Conservation (phyloP, 2,888 invertebrate species). For the Oscheius myriophilus region DNA sequence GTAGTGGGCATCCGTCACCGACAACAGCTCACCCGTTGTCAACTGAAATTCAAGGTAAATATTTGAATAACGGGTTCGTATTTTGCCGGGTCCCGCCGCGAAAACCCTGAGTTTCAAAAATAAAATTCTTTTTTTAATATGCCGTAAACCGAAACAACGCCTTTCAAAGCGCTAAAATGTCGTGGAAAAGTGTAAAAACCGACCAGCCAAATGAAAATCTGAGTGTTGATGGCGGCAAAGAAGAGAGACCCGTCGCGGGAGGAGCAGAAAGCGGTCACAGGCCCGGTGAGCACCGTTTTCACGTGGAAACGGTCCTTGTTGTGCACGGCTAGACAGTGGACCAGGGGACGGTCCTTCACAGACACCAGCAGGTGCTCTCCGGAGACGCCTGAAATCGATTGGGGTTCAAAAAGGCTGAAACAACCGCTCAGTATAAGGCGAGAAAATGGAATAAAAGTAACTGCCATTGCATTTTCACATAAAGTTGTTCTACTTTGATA, state of each 20-base stretch:
- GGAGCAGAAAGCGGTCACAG: conserved; percentile 40
- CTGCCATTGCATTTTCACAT: no score
- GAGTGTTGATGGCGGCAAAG: conserved; percentile 54
- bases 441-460: no score
- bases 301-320: conserved; percentile 50
- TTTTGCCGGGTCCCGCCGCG: no score
- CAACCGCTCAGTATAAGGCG: no score
- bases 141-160: no score
- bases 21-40: conserved; percentile 52
- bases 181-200: conserved; percentile 2
- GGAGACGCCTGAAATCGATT: conserved; percentile 35
- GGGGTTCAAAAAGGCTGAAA: no score
- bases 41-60: conserved; percentile 42
- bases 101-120: no score
- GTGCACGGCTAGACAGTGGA: conserved; percentile 53
- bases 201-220: conserved; percentile 60
- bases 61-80: no score
- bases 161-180: background rate
- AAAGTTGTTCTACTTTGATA: no score
- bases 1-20: conserved; percentile 58
- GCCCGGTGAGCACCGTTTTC: conserved; percentile 50
- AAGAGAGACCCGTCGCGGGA: conserved; percentile 50
- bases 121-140: no score
- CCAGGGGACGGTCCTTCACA: conserved; percentile 53
- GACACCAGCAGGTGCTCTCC: conserved; percentile 52